phyloP scores from a whole-genome alignment of 1,140 invertebrate genomes.

The Drosophila takahashii region DNA sequence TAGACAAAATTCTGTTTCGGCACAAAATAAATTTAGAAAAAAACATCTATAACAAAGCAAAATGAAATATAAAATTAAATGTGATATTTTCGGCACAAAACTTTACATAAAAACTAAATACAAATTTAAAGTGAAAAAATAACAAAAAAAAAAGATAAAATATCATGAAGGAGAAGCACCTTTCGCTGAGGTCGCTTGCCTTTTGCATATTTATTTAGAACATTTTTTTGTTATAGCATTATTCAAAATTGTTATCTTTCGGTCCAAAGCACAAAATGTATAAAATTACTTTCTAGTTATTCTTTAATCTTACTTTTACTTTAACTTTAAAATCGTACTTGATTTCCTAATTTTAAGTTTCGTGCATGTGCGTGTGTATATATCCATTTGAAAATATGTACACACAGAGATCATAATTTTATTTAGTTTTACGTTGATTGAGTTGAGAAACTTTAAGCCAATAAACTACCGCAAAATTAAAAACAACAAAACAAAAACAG shows the following conservation, averaged over 20 bases:
- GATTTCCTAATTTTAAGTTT: conserved; percentile 58
- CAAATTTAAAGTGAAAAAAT: conserved; percentile 21
- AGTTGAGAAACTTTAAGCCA: conserved; percentile 63
- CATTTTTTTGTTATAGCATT: conserved; percentile 54
- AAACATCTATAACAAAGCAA: conserved; percentile 38
- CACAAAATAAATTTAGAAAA: conserved; percentile 47
- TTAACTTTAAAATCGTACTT: conserved; percentile 51
- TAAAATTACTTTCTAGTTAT: conserved; percentile 75
- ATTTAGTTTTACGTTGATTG: conserved; percentile 69
- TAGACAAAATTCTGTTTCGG: conserved; percentile 80
- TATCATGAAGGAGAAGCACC: conserved; percentile 46
- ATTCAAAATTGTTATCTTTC: conserved; percentile 82
- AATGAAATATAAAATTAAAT: conserved; percentile 69
- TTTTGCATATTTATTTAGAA: conserved; percentile 56
- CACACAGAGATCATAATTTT: conserved; percentile 65
- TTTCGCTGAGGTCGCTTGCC: conserved; percentile 29
- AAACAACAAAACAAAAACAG: conserved; percentile 40
- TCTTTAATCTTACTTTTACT: conserved; percentile 49
- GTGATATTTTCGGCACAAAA: conserved; percentile 84
- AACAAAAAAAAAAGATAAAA: conserved; percentile 19
- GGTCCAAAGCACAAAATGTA: conserved; percentile 82
- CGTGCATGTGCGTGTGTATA: conserved; percentile 59
- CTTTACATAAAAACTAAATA: conserved; percentile 59
- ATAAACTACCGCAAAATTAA: conserved; percentile 45
- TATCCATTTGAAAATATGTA: conserved; percentile 29